Conservation (phyloP, 2,888 invertebrate genomes). For the Morpho achilles region DNA sequence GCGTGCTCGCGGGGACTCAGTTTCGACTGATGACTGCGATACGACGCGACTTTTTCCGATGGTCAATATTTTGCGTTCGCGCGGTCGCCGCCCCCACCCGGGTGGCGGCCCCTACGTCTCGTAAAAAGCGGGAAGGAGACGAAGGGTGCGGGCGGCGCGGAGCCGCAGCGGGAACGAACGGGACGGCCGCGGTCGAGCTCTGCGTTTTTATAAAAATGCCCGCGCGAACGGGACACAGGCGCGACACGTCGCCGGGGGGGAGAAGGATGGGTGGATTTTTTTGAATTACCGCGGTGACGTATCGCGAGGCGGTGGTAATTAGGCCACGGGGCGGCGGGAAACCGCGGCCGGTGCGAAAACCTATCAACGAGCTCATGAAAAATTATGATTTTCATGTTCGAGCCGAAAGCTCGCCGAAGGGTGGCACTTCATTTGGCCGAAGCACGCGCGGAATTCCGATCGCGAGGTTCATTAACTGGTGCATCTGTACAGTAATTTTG, state of each 20-base stretch:
- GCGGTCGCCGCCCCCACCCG: slow-evolving; percentile 76
- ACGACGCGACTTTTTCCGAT: slow-evolving; percentile 80
- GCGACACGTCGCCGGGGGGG: slow-evolving; percentile 43
- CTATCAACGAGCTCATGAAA: slow-evolving; percentile 79
- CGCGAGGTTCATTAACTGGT: slow-evolving; percentile 43
- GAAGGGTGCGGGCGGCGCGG: slow-evolving; percentile 70
- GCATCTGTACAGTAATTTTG: slow-evolving; percentile 23
- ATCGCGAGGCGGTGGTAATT: slow-evolving; percentile 75
- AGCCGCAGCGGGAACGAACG: slow-evolving; percentile 68
- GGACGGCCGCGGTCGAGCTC: slow-evolving; percentile 73
- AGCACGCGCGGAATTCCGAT: slow-evolving; percentile 54
- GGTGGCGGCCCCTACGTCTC: slow-evolving; percentile 76
- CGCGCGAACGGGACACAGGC: slow-evolving; percentile 61
- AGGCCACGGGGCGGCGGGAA: slow-evolving; percentile 77
- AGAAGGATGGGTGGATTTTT: slow-evolving; percentile 74
- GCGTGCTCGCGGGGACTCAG: slow-evolving; percentile 72
- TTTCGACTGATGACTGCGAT: slow-evolving; percentile 80
- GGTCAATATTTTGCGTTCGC: slow-evolving; percentile 81
- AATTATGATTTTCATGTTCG: slow-evolving; percentile 75
- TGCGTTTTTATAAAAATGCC: slow-evolving; percentile 79
- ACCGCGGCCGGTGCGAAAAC: slow-evolving; percentile 75
- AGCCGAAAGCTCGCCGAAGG: slow-evolving; percentile 47
- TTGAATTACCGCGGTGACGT: slow-evolving; percentile 76
- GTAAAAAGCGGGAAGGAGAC: slow-evolving; percentile 80
- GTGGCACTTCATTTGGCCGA: slow-evolving; percentile 61